These are phyloP conservation scores for Stictonetta naevosa DNA, from an alignment of 2,113 vertebrate genomes.

Conservation along the genomic window DNA sequence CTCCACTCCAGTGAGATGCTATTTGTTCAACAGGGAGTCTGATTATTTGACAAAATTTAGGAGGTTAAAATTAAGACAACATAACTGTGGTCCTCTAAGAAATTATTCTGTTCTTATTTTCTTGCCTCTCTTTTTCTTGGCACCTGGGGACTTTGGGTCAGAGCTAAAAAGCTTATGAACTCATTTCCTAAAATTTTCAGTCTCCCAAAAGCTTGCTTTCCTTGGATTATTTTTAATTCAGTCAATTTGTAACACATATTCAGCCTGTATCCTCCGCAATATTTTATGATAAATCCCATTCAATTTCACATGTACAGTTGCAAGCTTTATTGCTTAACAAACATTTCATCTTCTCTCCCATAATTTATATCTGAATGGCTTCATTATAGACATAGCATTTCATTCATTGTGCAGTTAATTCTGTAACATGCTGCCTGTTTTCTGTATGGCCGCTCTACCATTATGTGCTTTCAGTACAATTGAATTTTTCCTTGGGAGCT, in stretches of 20 bases:
- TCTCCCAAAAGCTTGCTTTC: slow-evolving; percentile 70
- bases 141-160: slow-evolving; percentile 54
- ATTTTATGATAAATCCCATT: slow-evolving; percentile 83
- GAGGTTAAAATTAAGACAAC: slow-evolving; percentile 72
- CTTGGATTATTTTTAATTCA: slow-evolving; percentile 77
- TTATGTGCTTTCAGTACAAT: slow-evolving; percentile 83
- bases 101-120: slow-evolving; percentile 48
- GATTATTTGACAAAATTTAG: slow-evolving; percentile 65
- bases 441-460: slow-evolving; percentile 80
- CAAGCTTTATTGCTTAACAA: slow-evolving; percentile 87
- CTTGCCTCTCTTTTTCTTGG: slow-evolving; percentile 62
- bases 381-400: slow-evolving; percentile 82
- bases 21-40: slow-evolving; percentile 44
- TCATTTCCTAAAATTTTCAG: slow-evolving; percentile 68
- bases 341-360: slow-evolving; percentile 81
- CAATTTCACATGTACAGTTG: slow-evolving; percentile 77
- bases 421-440: slow-evolving; percentile 78
- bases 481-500: slow-evolving; percentile 83
- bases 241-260: slow-evolving; percentile 74
- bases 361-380: slow-evolving; percentile 87
- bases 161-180: slow-evolving; percentile 70
- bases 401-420: slow-evolving; percentile 85
- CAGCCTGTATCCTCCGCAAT: slow-evolving; percentile 70
- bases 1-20: slow-evolving; percentile 37
- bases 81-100: slow-evolving; percentile 53